Conservation (phyloP, 2,888 invertebrate species). For the Tetanocera ferruginea region DNA sequence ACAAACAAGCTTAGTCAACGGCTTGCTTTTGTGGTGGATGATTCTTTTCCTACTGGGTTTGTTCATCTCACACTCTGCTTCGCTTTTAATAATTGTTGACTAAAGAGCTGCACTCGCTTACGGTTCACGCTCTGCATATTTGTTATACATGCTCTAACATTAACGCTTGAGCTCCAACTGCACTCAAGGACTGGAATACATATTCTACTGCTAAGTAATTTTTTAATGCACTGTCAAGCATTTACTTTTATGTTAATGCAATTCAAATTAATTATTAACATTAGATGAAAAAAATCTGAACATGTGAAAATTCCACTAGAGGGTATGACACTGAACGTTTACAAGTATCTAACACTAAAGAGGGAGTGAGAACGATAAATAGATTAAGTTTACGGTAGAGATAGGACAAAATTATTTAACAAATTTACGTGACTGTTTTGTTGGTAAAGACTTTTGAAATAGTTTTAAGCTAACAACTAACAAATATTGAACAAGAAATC, state of each 20-base stretch:
- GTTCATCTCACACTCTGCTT: neutral
- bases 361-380: neutral
- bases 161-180: neutral
- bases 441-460: too few relatives aligned
- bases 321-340: neutral
- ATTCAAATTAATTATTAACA: neutral
- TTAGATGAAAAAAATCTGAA: neutral
- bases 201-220: neutral
- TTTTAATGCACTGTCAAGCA: neutral
- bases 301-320: neutral
- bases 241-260: neutral
- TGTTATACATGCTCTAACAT: neutral
- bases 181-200: neutral
- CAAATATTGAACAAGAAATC: too few relatives aligned
- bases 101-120: neutral
- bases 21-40: too few relatives aligned
- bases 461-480: too few relatives aligned
- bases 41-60: too few relatives aligned
- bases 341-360: neutral
- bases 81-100: conserved; percentile 6
- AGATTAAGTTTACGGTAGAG: neutral
- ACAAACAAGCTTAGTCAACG: too few relatives aligned
- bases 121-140: neutral
- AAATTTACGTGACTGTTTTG: too few relatives aligned
- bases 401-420: too few relatives aligned